These are phyloP conservation scores for Rotaria magnacalcarata DNA, from an alignment of 2,888 invertebrate species.

Conservation along the genomic window DNA sequence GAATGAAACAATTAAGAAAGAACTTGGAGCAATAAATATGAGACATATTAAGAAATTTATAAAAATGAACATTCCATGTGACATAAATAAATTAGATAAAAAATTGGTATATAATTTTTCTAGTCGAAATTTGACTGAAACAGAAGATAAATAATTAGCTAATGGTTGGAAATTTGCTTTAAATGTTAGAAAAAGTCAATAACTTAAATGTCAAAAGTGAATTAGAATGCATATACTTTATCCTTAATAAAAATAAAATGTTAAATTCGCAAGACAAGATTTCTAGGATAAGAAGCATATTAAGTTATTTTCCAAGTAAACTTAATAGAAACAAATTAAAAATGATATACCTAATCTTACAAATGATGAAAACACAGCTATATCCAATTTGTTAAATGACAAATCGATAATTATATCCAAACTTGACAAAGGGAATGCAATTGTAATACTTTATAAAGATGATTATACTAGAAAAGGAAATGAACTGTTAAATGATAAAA, in stretches of 20 bases:
- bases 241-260: too few species aligned
- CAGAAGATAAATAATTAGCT: neutral
- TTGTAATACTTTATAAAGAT: neutral
- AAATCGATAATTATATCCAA: neutral
- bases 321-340: too few species aligned
- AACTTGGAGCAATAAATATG: too few species aligned
- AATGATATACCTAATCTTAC: neutral
- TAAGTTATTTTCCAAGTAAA: too few species aligned
- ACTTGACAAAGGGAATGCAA: neutral
- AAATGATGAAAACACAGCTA: neutral
- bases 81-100: neutral
- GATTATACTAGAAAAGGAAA: neutral
- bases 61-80: neutral
- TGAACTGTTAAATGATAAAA: neutral
- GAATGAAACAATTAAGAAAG: too few species aligned
- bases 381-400: neutral
- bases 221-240: too few species aligned
- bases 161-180: neutral
- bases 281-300: too few species aligned
- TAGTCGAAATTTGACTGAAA: neutral
- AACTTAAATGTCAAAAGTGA: neutral
- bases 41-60: neutral
- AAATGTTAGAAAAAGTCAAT: neutral
- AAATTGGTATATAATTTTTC: slow-evolving; percentile 8
- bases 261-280: too few species aligned